Evolutionary conservation across 2,888 invertebrate genomes (phyloP), one percentile per base, ranked within the genome.

Genomic region (Octonoba sinensis): DNA sequence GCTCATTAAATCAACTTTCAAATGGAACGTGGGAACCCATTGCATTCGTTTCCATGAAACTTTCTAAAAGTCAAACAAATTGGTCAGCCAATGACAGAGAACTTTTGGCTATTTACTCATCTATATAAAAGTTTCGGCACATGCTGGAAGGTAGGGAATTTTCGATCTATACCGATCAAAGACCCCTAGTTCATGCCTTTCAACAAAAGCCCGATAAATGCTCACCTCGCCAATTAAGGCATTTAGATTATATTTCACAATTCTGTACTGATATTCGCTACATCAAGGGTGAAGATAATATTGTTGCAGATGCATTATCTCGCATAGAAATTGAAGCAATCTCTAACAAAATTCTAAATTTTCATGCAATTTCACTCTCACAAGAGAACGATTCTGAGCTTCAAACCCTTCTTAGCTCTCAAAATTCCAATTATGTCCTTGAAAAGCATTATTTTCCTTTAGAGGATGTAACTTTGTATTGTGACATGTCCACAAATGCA

Each of bases 211-310:
- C 46, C 57, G 57, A 57, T 46, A 57, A 59, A 70, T 44, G 59
- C 0, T 69, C 88, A 86, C 88, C 1, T 88, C 88, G 86, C 87
- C 70, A 87, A n/a, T 1, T 16, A 0, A n/a, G n/a, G n/a, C n/a
- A n/a, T n/a, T n/a, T n/a, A n/a, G n/a, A n/a, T n/a, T n/a, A n/a
- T n/a, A n/a, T n/a, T n/a, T n/a, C n/a, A n/a, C n/a, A n/a, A n/a
- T n/a, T 59, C 24, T 36, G n/a, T 16, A 47, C 47, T 16, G 46
- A 70, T 44, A 47, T 88, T 6, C 77, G 84, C 3, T 86, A 88
- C 81, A 85, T 89, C 2, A 66, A 51, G 20, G 75, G 65, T 20
- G n/a, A 3, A 22, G 22, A 67, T 1, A 83, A 83, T 49, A 24
- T 22, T 36, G 70, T 74, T 1, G 70, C 74, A 1, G 70, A 81